These are phyloP conservation scores for Coenonympha glycerion DNA, from an alignment of 2,888 invertebrate species.

Conservation along the genomic window DNA sequence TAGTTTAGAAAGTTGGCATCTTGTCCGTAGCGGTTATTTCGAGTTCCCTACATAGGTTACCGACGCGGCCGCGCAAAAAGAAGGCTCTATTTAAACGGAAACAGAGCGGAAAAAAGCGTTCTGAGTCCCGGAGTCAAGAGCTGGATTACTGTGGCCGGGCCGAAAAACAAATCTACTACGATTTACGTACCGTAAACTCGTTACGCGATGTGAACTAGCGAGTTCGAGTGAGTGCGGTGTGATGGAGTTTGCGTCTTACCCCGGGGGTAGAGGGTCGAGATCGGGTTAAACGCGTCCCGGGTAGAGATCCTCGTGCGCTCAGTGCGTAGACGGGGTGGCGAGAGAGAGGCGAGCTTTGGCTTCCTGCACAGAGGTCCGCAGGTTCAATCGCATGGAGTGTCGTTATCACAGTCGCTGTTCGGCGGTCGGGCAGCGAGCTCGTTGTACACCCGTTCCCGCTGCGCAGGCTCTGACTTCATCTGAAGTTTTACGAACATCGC, in stretches of 20 bases:
- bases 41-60: slow-evolving; percentile 59
- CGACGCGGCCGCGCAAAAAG: slow-evolving; percentile 59
- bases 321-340: slow-evolving; percentile 47
- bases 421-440: slow-evolving; percentile 64
- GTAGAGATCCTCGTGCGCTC: slow-evolving; percentile 38
- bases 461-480: slow-evolving; percentile 42
- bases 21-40: slow-evolving; percentile 69
- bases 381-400: slow-evolving; percentile 66
- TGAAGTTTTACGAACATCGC: slow-evolving; percentile 68
- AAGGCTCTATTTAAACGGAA: slow-evolving; percentile 64
- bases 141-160: slow-evolving; percentile 61
- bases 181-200: slow-evolving; percentile 75
- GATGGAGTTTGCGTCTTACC: slow-evolving; percentile 54
- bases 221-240: slow-evolving; percentile 39
- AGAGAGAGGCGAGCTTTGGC: slow-evolving; percentile 64
- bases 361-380: slow-evolving; percentile 60
- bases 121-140: slow-evolving; percentile 58
- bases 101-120: slow-evolving; percentile 62
- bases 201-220: slow-evolving; percentile 64
- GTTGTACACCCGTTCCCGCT: slow-evolving; percentile 39
- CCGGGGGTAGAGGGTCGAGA: slow-evolving; percentile 44
- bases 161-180: slow-evolving; percentile 71
- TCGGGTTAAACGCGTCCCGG: slow-evolving; percentile 31
- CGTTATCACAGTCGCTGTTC: slow-evolving; percentile 75
- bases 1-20: slow-evolving; percentile 74